These are phyloP conservation scores for Drosophila pseudotakahashii DNA, from an alignment of 2,888 invertebrate species.

Conservation along the genomic window DNA sequence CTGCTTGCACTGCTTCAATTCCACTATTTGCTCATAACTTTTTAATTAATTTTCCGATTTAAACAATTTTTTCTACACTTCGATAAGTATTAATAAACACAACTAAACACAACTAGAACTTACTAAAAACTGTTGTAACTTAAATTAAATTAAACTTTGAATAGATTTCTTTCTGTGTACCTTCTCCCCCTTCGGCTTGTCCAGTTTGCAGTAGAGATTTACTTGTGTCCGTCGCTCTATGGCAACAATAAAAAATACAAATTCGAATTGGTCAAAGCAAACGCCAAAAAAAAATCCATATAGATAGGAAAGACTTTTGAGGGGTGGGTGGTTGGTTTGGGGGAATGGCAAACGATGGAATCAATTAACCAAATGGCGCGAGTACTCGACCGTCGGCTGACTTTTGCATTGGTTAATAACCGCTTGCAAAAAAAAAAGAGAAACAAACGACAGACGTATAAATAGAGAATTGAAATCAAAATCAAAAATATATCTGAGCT, in stretches of 20 bases:
- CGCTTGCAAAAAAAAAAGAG: conserved; percentile 54
- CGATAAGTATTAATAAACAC: no score
- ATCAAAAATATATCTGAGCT: conserved; percentile 29
- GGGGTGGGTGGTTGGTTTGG: background rate
- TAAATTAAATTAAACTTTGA: no score
- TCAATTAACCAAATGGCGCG: conserved; percentile 78
- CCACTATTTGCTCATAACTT: no score
- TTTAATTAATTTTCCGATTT: no score
- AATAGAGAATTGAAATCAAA: conserved; percentile 17
- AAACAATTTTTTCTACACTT: no score
- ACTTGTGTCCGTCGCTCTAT: conserved; percentile 12
- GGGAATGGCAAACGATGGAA: conserved; percentile 50
- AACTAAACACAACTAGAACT: no score
- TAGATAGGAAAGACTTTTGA: background rate
- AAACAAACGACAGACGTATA: conserved; percentile 31
- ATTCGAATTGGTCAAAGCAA: conserved; percentile 39
- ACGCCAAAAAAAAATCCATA: background rate
- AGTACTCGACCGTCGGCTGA: conserved; percentile 61
- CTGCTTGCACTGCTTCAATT: no score
- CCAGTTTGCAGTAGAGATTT: conserved; percentile 32
- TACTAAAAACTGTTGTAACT: no score
- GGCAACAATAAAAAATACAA: conserved; percentile 34
- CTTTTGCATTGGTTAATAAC: conserved; percentile 59
- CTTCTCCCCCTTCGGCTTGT: background rate
- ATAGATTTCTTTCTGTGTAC: conserved; percentile 1